phyloP scores from a whole-genome alignment of 2,797 vertebrate genomes.

The Centropyge bicolor region DNA sequence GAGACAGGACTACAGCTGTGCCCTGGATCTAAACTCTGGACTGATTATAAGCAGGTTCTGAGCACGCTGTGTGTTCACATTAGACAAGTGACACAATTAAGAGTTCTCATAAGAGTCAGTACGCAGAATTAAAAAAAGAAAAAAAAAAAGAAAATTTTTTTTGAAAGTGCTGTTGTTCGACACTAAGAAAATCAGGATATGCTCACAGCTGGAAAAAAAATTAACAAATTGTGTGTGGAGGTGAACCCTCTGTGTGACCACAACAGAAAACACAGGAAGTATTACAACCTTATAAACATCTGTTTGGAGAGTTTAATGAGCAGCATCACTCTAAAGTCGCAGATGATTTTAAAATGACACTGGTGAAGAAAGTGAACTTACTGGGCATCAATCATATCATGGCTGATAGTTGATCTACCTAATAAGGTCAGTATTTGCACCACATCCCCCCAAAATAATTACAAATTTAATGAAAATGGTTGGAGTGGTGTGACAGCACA shows the following conservation, averaged over 20 bases:
- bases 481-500: not conserved
- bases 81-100: not conserved
- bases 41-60: not conserved
- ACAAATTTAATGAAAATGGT: not conserved
- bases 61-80: not conserved
- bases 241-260: too few species aligned
- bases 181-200: too few species aligned
- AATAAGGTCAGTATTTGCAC: too few species aligned
- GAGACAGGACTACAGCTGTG: not conserved
- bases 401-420: not conserved
- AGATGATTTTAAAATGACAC: too few species aligned
- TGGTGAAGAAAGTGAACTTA: too few species aligned
- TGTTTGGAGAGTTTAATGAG: too few species aligned
- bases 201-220: too few species aligned
- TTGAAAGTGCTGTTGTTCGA: not conserved
- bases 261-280: not conserved
- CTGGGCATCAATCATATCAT: not conserved
- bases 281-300: too few species aligned
- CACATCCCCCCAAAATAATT: too few species aligned
- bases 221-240: too few species aligned
- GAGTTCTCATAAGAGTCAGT: not conserved
- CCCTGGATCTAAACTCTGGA: fast-evolving
- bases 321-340: too few species aligned
- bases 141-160: too few species aligned
- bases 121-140: not conserved